A percentile compares a stretch with the other conserved stretches of the same genome.
Conservation (phyloP, 2,113 vertebrate genomes). For the Pachypanchax playfairii region DNA sequence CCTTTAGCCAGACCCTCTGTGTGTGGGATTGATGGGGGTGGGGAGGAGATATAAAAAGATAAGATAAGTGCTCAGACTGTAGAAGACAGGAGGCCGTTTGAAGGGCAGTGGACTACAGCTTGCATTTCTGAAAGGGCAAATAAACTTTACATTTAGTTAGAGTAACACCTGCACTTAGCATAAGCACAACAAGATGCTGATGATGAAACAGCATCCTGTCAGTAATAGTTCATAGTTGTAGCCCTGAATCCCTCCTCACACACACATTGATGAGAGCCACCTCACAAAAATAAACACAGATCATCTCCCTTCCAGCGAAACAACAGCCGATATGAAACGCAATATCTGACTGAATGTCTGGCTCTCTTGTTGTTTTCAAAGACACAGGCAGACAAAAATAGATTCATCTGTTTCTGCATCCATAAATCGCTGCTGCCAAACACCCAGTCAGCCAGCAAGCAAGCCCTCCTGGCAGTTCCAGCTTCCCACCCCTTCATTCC, state of each 20-base stretch:
- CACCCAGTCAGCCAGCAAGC: constrained; percentile 41
- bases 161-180: neutral
- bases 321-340: constrained; percentile 59
- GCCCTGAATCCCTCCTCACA: neutral
- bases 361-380: constrained; percentile 65
- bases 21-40: neutral
- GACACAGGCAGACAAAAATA: constrained; percentile 77
- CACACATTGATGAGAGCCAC: constrained; percentile 20
- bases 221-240: constrained; percentile 8
- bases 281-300: constrained; percentile 47
- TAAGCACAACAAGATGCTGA: constrained; percentile 13
- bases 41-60: constrained; percentile 11
- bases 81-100: neutral
- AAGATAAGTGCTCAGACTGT: constrained; percentile 4
- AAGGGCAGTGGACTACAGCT: constrained; percentile 9
- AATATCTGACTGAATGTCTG: constrained; percentile 45
- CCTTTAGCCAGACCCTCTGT: constrained; percentile 27
- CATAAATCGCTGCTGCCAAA: constrained; percentile 71
- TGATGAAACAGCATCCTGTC: constrained; percentile 32
- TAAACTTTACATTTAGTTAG: constrained; percentile 18
- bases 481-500: constrained; percentile 22
- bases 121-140: neutral
- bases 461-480: constrained; percentile 50
- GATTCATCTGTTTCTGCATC: constrained; percentile 66
- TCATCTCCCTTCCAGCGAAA: constrained; percentile 45